Evolutionary conservation across 23 tunicate genomes (phyloP), one percentile per base, ranked within the genome.

Genomic region (Ciona savignyi): DNA sequence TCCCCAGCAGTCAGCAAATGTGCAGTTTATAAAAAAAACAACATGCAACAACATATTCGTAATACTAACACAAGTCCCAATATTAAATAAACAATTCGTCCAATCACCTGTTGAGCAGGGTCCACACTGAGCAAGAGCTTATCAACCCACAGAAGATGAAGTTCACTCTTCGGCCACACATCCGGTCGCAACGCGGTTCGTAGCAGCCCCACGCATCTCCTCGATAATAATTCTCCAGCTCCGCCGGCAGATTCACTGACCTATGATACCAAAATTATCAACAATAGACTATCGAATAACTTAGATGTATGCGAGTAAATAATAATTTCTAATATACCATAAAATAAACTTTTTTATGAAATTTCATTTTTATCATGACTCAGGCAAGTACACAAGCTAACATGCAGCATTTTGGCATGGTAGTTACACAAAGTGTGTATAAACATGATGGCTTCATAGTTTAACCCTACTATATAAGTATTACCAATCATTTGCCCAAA

Each of bases 111-210:
- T 32, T 82, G 96, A 27, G 83, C 62, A 1, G 84, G 64, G 30
- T 88, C 96, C 0, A 82, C 82, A 30, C 81, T 60, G 11, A 49
- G 80, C 65, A 88, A 72, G 0, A 82, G 70, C 63, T 88, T 88
- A 30, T 88, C 96, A 68, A 88, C 70, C 96, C 96, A 88, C 32
- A 35, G 67, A 2, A 88, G 62, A 68, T 82, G 83, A n/a, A 88
- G 79, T 2, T 85, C 87, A 51, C 88, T 33, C 67, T 74, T 65
- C 20, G 86, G 83, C 96, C 96, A 88, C 77, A 88, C 80, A 4
- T 88, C 96, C 9, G 79, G 30, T 30, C 64, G 74, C 35, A 88
- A 60, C 0, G 88, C 88, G 27, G 49, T 88, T 48, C 63, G 51
- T 34, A 88, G 35, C 4, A 88, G 80, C n/a, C 82, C 67, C 33